These are phyloP conservation scores for Nemurella pictetii DNA, from an alignment of 2,888 invertebrate species.

Conservation along the genomic window DNA sequence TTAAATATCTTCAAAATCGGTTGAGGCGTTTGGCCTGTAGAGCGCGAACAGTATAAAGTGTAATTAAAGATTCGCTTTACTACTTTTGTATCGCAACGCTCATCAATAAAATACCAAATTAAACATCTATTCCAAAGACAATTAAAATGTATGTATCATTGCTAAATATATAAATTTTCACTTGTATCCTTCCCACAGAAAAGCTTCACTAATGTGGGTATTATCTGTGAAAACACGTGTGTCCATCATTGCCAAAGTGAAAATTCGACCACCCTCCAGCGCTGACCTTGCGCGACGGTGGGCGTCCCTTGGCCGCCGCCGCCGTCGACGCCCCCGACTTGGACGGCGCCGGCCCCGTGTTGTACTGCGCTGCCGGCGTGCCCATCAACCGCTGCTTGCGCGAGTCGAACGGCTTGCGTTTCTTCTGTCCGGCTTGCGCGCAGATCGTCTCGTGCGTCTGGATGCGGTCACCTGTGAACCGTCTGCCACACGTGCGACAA, in stretches of 20 bases:
- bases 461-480: conserved; percentile 8
- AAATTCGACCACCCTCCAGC: neutral
- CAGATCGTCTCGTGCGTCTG: conserved; percentile 23
- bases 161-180: neutral
- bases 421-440: neutral
- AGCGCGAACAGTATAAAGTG: no score
- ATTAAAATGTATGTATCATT: neutral
- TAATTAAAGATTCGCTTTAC: no score
- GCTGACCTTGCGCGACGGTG: neutral
- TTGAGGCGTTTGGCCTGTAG: no score
- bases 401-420: conserved; percentile 23
- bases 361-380: conserved; percentile 3
- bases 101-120: no score
- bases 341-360: neutral
- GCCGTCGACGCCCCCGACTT: neutral
- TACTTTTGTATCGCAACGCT: no score
- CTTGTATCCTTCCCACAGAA: no score
- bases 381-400: conserved; percentile 12
- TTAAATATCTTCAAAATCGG: no score
- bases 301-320: neutral
- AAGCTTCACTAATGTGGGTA: neutral
- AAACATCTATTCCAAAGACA: no score
- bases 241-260: neutral
- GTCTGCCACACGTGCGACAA: conserved; percentile 8
- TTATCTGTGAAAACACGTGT: neutral